Conservation (phyloP, 2,797 vertebrate species). For the Caiman crocodilus region DNA sequence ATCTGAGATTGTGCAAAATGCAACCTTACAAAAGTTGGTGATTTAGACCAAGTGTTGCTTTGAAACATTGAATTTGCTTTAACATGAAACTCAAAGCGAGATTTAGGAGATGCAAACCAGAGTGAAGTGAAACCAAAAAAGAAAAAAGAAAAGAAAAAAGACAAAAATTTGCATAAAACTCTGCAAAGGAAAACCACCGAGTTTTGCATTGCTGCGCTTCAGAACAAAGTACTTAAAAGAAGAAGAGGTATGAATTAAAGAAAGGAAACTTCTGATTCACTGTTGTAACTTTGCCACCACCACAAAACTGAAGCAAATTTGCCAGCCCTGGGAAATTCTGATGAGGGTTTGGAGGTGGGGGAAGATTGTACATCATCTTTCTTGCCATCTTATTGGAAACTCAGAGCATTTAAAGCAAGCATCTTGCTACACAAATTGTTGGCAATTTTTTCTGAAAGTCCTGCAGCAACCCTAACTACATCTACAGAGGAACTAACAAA, state of each 20-base stretch:
- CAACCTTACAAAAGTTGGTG: neutral
- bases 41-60: neutral
- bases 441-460: accelerated
- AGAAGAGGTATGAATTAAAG: neutral
- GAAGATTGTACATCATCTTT: accelerated
- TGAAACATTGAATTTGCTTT: neutral
- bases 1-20: neutral
- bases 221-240: neutral
- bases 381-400: accelerated
- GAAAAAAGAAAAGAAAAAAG: no score
- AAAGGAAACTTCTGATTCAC: accelerated
- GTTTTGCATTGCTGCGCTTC: neutral
- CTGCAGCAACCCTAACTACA: accelerated
- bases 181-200: neutral
- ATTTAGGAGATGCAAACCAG: neutral
- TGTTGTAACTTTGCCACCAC: neutral
- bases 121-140: neutral
- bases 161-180: neutral
- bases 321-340: neutral
- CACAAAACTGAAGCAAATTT: neutral
- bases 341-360: accelerated
- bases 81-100: neutral
- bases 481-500: accelerated
- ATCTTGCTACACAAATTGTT: neutral
- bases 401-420: neutral